Conservation (phyloP, 2,797 vertebrate genomes). For the Lophura swinhoii region DNA sequence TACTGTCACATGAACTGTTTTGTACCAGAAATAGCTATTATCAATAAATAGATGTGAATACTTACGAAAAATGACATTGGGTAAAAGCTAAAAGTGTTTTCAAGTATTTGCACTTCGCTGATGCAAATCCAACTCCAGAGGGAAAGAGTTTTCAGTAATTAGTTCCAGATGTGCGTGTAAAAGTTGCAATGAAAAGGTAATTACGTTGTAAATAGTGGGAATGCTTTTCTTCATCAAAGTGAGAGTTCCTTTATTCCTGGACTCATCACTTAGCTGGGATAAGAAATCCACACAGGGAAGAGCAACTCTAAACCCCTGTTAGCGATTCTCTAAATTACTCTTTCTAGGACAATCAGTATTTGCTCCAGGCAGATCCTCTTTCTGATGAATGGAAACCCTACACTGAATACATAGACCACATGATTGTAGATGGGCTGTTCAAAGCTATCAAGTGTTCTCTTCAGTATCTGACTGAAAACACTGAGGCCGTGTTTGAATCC, state of each 20-base stretch:
- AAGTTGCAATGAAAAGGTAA: constrained; percentile 59
- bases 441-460: constrained; percentile 84
- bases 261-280: constrained; percentile 50
- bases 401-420: constrained; percentile 82
- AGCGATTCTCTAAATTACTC: constrained; percentile 68
- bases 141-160: constrained; percentile 49
- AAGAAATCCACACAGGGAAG: constrained; percentile 47
- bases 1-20: not conserved
- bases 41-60: not conserved
- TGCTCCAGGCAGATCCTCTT: constrained; percentile 79
- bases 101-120: constrained; percentile 51
- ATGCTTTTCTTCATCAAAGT: constrained; percentile 63
- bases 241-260: constrained; percentile 57
- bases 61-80: not conserved
- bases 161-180: constrained; percentile 62
- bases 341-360: constrained; percentile 85
- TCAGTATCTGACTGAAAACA: constrained; percentile 85
- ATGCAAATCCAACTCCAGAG: constrained; percentile 44
- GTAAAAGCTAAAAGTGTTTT: constrained; percentile 39
- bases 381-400: constrained; percentile 84
- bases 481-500: constrained; percentile 75
- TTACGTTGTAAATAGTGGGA: constrained; percentile 60
- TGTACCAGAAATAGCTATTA: not conserved
- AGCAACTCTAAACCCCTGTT: constrained; percentile 59
- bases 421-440: constrained; percentile 83